phyloP scores from a whole-genome alignment of 1,140 invertebrate genomes.

The Berghia stephanieae region DNA sequence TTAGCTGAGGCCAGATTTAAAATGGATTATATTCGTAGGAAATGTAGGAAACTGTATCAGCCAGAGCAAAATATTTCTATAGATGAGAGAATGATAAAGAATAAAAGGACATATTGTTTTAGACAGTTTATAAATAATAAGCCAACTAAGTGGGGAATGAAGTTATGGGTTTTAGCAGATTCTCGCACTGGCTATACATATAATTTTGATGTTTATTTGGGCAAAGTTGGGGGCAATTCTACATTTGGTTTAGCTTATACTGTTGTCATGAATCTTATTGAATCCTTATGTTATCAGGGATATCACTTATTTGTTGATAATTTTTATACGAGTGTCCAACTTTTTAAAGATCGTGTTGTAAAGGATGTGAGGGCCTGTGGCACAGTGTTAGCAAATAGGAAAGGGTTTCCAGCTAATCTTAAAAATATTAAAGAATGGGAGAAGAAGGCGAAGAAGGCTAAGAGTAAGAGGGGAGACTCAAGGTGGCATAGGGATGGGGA shows the following conservation, averaged over 20 bases:
- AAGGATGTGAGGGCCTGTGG: conserved; percentile 20
- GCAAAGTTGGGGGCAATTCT: conserved; percentile 34
- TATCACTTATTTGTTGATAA: conserved; percentile 28
- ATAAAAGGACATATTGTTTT: conserved; percentile 57
- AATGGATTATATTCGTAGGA: conserved; percentile 11
- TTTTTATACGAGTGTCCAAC: conserved; percentile 16
- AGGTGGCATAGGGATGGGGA: conserved; percentile 21
- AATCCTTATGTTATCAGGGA: not conserved
- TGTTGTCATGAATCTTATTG: conserved; percentile 17
- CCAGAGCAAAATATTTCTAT: conserved; percentile 34
- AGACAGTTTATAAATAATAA: conserved; percentile 68
- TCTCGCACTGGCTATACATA: conserved; percentile 60
- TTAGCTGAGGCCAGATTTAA: not conserved
- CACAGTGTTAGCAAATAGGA: conserved; percentile 22
- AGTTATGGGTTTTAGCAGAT: conserved; percentile 58
- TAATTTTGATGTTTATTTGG: conserved; percentile 67
- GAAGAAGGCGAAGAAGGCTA: too few species aligned
- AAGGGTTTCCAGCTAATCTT: conserved; percentile 21
- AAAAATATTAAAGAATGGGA: conserved; percentile 21
- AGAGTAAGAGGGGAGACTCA: conserved; percentile 1
- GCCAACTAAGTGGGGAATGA: conserved; percentile 68
- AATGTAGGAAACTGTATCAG: conserved; percentile 21
- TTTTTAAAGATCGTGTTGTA: not conserved
- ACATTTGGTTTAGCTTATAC: conserved; percentile 15
- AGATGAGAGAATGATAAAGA: conserved; percentile 54